Evolutionary conservation across 2,113 vertebrate species (phyloP), one percentile per base, ranked within the genome.

Genomic region (Thamnophis sirtalis): DNA sequence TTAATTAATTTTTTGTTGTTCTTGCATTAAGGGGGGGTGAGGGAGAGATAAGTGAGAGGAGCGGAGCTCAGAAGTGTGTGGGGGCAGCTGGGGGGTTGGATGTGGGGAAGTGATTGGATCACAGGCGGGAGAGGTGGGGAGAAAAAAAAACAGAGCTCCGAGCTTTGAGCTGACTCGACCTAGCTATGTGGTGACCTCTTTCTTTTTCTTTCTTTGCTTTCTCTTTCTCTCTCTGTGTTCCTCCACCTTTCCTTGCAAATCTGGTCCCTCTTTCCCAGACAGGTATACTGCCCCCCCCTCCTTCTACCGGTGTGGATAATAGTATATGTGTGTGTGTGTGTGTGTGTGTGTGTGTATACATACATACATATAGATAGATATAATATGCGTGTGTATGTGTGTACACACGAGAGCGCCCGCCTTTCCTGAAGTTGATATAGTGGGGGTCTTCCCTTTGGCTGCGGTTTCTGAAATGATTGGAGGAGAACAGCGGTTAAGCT

Each of bases 1-100:
- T 96, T 97, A 96, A 97, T 97, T 97, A 97, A 97, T 97, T 97
- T 96, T 96, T 95, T 95, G 96, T 97, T 84, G 91, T 88, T 97
- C 96, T 97, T 97, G 91, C 95, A 68, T 94, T 95, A 89, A 92
- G 95, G 93, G 91, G 89, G 3, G 43, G 43, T 43, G 53, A 85
- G 94, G 94, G 96, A 93, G 95, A 96, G 96, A 96, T 96, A 96
- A 98, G 98, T 98, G 98, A 98, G 98, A 97, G 97, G 92, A 95
- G 97, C 97, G 96, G 95, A 97, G 97, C 97, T 97, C 96, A 92
- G 96, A 97, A 97, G 95, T 96, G 92, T 95, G 88, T 90, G 95
- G 94, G 90, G 90, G 55, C 86, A 89, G 68, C 90, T 88, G 90
- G 89, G 84, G 95, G 96, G 95, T 96, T 95, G 95, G 96, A 96